A percentile compares a stretch with the other conserved stretches of the same genome.
phyloP scores from a whole-genome alignment of 2,888 invertebrate species.

The Nomada goodeniana region DNA sequence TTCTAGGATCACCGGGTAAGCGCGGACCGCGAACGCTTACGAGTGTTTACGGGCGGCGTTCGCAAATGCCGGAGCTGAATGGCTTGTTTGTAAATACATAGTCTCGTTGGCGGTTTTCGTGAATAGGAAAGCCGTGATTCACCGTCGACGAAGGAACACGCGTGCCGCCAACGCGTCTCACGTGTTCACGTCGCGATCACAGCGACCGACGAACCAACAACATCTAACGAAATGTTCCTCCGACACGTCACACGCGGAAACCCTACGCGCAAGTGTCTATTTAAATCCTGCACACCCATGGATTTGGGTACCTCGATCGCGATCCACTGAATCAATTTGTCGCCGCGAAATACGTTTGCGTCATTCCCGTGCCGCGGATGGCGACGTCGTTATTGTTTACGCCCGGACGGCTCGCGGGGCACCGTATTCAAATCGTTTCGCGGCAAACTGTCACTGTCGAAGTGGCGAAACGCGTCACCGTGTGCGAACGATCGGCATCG shows the following conservation, averaged over 20 bases:
- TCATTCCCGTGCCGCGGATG: background rate
- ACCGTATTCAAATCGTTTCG: conserved; percentile 13
- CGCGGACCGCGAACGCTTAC: conserved; percentile 20
- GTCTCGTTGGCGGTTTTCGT: background rate
- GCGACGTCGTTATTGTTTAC: too few species aligned
- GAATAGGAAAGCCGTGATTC: conserved; percentile 30
- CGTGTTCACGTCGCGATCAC: conserved; percentile 14
- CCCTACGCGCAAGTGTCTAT: background rate
- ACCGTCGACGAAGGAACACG: conserved; percentile 32
- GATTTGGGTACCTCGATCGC: too few species aligned
- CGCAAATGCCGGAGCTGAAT: conserved; percentile 34
- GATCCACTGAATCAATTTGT: too few species aligned
- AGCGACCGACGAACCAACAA: conserved; percentile 16
- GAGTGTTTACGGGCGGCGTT: conserved; percentile 50
- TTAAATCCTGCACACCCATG: background rate
- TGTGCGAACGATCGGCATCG: conserved; percentile 24
- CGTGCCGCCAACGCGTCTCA: background rate
- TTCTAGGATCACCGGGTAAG: conserved; percentile 14
- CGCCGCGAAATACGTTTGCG: too few species aligned
- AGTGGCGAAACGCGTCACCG: conserved; percentile 6
- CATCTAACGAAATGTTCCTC: background rate
- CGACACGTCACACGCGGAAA: background rate
- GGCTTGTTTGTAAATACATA: conserved; percentile 62
- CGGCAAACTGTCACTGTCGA: conserved; percentile 25
- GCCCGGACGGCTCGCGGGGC: background rate